Conservation (phyloP, 2,113 vertebrate genomes). For the Lagopus leucura region DNA sequence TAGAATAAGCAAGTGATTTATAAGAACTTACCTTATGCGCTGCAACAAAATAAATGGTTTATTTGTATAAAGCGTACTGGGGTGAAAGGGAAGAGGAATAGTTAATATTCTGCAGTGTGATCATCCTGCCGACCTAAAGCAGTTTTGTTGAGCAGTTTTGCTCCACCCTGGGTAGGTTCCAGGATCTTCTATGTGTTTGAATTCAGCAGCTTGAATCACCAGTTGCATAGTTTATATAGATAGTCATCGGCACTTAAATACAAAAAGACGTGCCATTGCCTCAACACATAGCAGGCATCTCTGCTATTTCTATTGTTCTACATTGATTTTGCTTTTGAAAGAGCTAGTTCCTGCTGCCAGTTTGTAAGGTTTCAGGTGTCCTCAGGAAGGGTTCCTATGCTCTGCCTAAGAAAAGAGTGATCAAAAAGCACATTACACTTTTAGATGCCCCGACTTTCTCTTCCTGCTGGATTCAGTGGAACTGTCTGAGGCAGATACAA, state of each 20-base stretch:
- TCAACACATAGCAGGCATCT: not conserved
- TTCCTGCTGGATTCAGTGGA: not conserved
- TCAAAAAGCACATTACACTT: not conserved
- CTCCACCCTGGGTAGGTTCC: not conserved
- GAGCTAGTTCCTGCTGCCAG: not conserved
- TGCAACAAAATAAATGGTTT: not conserved
- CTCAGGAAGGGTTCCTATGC: not conserved
- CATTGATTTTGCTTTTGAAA: not conserved
- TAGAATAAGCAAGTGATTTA: not conserved
- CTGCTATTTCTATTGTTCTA: not conserved
- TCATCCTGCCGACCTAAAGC: not conserved
- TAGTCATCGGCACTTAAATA: not conserved
- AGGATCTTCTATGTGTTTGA: not conserved
- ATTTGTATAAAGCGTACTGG: not conserved
- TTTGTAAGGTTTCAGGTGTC: not conserved
- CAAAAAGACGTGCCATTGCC: not conserved
- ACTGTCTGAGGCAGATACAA: not conserved
- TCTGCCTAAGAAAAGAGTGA: not conserved
- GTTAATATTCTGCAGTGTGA: accelerated
- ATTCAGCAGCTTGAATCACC: not conserved
- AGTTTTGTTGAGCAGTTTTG: not conserved
- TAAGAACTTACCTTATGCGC: not conserved
- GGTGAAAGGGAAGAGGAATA: not conserved
- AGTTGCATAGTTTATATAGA: not conserved
- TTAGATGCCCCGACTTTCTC: not conserved